Base-by-base conservation (phyloP, 1,140 invertebrate genomes). In the Papilio xuthus region DNA sequence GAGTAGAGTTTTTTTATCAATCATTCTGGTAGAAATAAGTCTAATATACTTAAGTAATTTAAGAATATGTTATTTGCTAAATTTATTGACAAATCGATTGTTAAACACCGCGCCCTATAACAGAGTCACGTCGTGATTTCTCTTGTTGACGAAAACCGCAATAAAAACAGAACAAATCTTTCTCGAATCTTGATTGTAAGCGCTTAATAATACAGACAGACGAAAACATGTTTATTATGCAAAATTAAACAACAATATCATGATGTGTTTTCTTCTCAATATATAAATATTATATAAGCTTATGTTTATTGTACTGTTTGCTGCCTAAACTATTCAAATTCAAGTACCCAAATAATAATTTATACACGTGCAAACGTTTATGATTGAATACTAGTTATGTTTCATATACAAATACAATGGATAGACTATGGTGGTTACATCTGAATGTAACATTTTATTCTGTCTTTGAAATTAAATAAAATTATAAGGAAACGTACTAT, bases 141-240 rank as follows among this genome's bases (percentile, higher is more conserved):
- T 60, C 10, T 60, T 26, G 12, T 60, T 60, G 56, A 60, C 56
- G 56, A 20, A 60, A 60, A 60, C 50, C 50, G 26, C 56, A 60
- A 60, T 13, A 60, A 60, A 60, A 60, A 60, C 56, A 60, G 20
- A 60, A 60, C 56, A 60, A 60, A 60, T 9, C 56, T 60, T 60
- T 60, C 56, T 60, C 23, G 56, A 60, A 60, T 26, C 56, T 60
- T 20, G 23, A 60, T 60, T 60, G 56, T 26, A 26, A 10, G 20
- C 20, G 13, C 3, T 9, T 2, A 60, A 60, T 9, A 26, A 28
- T 60, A 53, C 50, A 18, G n/a, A 53, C 50, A 53, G 23, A 13
- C 23, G 56, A 60, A 60, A 60, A 60, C 18, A 60, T 60, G 23
- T 26, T 60, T 26, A 60, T 26, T 26, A 60, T 60, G 23, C 56